Percentiles rank a stretch among this genome's conserved stretches.
Evolutionary conservation across 2,888 invertebrate species (phyloP).

Genomic region (Polia nebulosa): DNA sequence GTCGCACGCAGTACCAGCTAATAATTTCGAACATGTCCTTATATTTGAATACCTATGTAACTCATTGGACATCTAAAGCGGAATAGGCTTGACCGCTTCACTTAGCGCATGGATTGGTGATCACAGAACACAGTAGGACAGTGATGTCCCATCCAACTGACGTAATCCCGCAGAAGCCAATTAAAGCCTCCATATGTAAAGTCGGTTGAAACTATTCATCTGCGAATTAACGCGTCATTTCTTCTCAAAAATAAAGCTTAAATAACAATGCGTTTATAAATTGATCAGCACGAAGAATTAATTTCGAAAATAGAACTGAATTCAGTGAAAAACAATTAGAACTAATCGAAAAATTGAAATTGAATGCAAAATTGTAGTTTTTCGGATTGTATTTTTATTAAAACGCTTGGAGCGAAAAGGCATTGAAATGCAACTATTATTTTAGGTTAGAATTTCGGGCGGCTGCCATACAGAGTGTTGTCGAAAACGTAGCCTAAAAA

Average conservation of each 20-base stretch:
- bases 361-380: slow-evolving; percentile 14
- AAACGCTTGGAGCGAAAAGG: slow-evolving; percentile 20
- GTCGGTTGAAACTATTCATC: not conserved
- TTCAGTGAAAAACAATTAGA: slow-evolving; percentile 1
- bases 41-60: not conserved
- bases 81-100: slow-evolving; percentile 19
- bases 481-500: slow-evolving; percentile 13
- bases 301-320: not conserved
- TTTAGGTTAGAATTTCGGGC: slow-evolving; percentile 2
- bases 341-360: slow-evolving; percentile 19
- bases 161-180: slow-evolving; percentile 29
- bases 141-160: not conserved
- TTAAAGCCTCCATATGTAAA: slow-evolving; percentile 8
- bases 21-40: slow-evolving; percentile 11
- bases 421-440: slow-evolving; percentile 8
- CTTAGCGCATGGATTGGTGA: slow-evolving; percentile 15
- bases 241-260: not conserved
- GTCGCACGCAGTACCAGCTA: not conserved
- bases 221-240: not conserved
- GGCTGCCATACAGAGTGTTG: not conserved
- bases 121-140: not conserved
- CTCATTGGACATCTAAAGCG: slow-evolving; percentile 14
- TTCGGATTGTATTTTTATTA: slow-evolving; percentile 3
- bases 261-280: not conserved
- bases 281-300: not conserved